Evolutionary conservation across 2,888 invertebrate species (phyloP).

Genomic region (Drosophila meridiana): DNA sequence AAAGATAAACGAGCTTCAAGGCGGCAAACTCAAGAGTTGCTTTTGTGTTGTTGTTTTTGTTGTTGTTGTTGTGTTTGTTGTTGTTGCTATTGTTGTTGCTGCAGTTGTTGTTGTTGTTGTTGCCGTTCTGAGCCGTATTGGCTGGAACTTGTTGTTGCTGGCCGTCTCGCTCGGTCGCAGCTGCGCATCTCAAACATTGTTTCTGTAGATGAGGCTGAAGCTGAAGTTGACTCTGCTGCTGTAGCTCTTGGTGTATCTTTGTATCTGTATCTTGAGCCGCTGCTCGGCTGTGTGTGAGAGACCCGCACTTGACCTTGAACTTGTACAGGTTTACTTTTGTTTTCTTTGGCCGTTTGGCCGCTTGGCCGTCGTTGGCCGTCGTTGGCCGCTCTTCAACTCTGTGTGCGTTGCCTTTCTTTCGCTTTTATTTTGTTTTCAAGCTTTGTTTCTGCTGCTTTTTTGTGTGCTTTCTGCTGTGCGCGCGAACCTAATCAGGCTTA

Average conservation of each 20-base stretch:
- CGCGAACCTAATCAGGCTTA: conserved; percentile 73
- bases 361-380: conserved; percentile 31
- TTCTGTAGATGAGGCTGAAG: conserved; percentile 22
- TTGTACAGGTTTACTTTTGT: conserved; percentile 80
- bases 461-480: conserved; percentile 6
- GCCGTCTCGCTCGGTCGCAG: conserved; percentile 34
- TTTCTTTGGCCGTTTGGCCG: conserved; percentile 69
- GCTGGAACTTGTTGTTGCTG: conserved; percentile 32
- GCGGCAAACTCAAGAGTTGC: conserved; percentile 47
- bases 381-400: conserved; percentile 41
- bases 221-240: conserved; percentile 1
- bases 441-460: conserved; percentile 12
- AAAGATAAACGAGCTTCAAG: conserved; percentile 40
- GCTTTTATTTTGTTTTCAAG: conserved; percentile 2
- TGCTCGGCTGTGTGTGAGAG: conserved; percentile 31
- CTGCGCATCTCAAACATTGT: conserved; percentile 58
- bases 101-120: neutral
- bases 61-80: neutral
- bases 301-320: conserved; percentile 78
- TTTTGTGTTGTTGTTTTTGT: conserved; percentile 27
- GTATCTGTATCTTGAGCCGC: conserved; percentile 27
- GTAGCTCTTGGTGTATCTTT: conserved; percentile 37
- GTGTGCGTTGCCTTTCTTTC: conserved; percentile 28
- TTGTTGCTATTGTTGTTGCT: conserved; percentile 8
- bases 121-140: conserved; percentile 13